phyloP scores from a whole-genome alignment of 2,797 vertebrate genomes.

The Trematomus bernacchii region DNA sequence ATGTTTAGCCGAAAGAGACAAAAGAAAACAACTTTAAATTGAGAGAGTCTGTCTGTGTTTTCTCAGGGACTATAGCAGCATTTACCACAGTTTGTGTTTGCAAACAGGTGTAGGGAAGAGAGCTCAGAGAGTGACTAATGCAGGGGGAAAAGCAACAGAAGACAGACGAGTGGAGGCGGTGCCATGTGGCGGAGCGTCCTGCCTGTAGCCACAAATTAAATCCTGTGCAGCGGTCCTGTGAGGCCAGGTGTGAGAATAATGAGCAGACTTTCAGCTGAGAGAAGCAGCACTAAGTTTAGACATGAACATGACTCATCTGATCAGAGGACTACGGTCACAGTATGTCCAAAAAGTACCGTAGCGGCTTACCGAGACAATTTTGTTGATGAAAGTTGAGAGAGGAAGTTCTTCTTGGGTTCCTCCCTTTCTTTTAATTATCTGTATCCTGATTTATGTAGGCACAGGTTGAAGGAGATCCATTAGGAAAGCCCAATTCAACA shows the following conservation, averaged over 20 bases:
- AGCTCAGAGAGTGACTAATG: conserved; percentile 22
- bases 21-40: conserved; percentile 35
- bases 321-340: conserved; percentile 7
- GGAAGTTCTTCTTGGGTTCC: not conserved
- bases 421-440: not conserved
- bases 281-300: conserved; percentile 29
- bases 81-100: conserved; percentile 29
- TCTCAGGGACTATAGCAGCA: conserved; percentile 32
- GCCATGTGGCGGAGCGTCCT: conserved; percentile 13
- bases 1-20: conserved; percentile 39
- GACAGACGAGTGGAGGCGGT: conserved; percentile 24
- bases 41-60: conserved; percentile 43
- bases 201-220: conserved; percentile 27
- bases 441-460: not conserved
- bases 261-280: conserved; percentile 31
- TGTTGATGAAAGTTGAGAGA: not conserved
- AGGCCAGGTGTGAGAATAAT: conserved; percentile 50
- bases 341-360: not conserved
- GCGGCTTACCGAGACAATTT: not conserved
- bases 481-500: not conserved
- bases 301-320: conserved; percentile 39
- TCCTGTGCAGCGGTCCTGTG: conserved; percentile 22
- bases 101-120: conserved; percentile 33
- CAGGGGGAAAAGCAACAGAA: conserved; percentile 5
- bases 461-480: not conserved